Conservation (phyloP, 2,797 vertebrate genomes). For the Acanthurus tractus region DNA sequence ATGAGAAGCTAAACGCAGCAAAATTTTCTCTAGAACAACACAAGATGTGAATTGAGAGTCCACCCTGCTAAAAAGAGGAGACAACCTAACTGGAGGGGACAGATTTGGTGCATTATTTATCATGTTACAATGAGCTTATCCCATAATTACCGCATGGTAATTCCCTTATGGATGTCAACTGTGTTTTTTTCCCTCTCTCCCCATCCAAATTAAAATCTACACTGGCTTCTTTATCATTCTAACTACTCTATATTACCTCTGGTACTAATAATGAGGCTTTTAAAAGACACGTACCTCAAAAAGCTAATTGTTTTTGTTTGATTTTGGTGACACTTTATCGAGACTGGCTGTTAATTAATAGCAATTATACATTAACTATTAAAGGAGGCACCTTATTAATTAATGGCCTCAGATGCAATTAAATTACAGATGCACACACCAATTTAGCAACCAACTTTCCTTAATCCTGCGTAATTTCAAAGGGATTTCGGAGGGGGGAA, state of each 20-base stretch:
- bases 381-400: conserved; percentile 90
- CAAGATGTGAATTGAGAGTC: conserved; percentile 59
- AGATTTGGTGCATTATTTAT: conserved; percentile 84
- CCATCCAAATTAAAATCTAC: conserved; percentile 88
- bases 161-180: conserved; percentile 86
- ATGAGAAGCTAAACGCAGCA: conserved; percentile 24
- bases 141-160: conserved; percentile 87
- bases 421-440: conserved; percentile 89
- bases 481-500: conserved; percentile 87
- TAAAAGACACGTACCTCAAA: conserved; percentile 85
- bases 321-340: conserved; percentile 89
- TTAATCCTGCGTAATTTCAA: conserved; percentile 91
- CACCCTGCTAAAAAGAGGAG: conserved; percentile 71
- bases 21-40: conserved; percentile 24
- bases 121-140: conserved; percentile 86
- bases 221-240: conserved; percentile 84
- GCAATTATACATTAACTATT: conserved; percentile 89
- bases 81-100: conserved; percentile 80
- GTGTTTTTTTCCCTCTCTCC: conserved; percentile 72
- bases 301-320: conserved; percentile 89
- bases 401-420: conserved; percentile 89
- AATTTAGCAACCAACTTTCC: conserved; percentile 89
- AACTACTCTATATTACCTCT: conserved; percentile 85
- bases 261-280: conserved; percentile 85
- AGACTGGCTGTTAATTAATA: conserved; percentile 86